A percentile compares a stretch with the other conserved stretches of the same genome.
Conservation (phyloP, 1,140 invertebrate species). For the Choristoneura fumiferana region DNA sequence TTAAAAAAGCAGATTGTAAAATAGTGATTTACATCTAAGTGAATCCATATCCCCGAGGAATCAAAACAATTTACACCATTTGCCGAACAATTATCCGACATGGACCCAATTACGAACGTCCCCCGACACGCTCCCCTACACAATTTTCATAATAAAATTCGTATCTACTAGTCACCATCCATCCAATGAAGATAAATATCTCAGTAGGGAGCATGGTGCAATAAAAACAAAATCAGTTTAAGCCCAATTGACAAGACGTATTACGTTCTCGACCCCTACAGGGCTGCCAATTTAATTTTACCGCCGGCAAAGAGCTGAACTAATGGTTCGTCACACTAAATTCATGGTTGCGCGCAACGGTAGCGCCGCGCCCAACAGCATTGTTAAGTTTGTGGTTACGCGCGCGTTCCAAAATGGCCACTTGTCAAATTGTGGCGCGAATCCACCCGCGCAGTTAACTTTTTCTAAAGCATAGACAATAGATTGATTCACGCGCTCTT, state of each 20-base stretch:
- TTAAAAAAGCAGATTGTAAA: too few relatives aligned
- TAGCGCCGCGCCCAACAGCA: neutral
- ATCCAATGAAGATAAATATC: conserved; percentile 74
- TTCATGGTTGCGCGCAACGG: neutral
- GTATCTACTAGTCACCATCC: conserved; percentile 58
- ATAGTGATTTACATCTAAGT: too few relatives aligned
- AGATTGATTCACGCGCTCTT: conserved; percentile 33
- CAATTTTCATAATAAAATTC: conserved; percentile 71
- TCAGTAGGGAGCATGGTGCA: conserved; percentile 51
- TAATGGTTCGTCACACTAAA: neutral
- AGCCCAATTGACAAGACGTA: conserved; percentile 70
- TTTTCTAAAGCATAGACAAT: conserved; percentile 46
- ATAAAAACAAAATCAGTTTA: conserved; percentile 73
- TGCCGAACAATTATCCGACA: conserved; percentile 66
- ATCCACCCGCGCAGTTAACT: conserved; percentile 46
- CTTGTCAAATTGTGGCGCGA: conserved; percentile 60
- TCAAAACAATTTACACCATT: conserved; percentile 62
- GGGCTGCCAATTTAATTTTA: neutral
- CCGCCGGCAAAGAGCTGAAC: neutral
- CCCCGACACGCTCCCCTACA: conserved; percentile 55
- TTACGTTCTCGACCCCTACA: conserved; percentile 32
- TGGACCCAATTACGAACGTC: conserved; percentile 64
- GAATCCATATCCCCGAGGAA: conserved; percentile 32
- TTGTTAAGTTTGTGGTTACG: neutral
- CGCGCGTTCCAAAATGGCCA: conserved; percentile 51